phyloP scores from a whole-genome alignment of 2,888 invertebrate genomes.

The Ennomos erosarius region DNA sequence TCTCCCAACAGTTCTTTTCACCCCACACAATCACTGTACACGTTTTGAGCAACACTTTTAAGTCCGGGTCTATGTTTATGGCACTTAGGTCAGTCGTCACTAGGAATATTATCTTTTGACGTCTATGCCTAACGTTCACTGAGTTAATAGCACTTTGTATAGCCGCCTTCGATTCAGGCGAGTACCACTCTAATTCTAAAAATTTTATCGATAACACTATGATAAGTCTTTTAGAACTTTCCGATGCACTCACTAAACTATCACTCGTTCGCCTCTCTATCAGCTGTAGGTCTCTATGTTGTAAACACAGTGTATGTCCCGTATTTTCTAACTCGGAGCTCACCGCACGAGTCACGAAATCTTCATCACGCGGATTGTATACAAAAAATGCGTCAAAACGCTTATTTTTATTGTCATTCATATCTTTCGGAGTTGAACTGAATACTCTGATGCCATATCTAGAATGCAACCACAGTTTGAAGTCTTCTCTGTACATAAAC shows the following conservation, averaged over 20 bases:
- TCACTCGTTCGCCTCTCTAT: slow-evolving; percentile 84
- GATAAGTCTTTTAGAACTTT: slow-evolving; percentile 89
- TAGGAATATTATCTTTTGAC: slow-evolving; percentile 85
- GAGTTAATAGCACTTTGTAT: slow-evolving; percentile 89
- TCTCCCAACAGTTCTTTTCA: slow-evolving; percentile 95
- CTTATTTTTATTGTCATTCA: slow-evolving; percentile 87
- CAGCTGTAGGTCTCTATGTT: slow-evolving; percentile 87
- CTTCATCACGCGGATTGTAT: slow-evolving; percentile 93
- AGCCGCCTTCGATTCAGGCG: slow-evolving; percentile 92
- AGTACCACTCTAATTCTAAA: slow-evolving; percentile 93
- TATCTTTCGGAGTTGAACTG: slow-evolving; percentile 84
- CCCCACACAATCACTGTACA: slow-evolving; percentile 91
- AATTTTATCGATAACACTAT: slow-evolving; percentile 93
- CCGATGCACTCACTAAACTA: slow-evolving; percentile 82
- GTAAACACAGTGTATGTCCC: slow-evolving; percentile 87
- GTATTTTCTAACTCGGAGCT: slow-evolving; percentile 90
- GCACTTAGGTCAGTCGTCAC: slow-evolving; percentile 85
- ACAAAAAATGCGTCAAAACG: slow-evolving; percentile 95
- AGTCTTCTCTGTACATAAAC: slow-evolving; percentile 91
- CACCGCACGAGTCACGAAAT: slow-evolving; percentile 88
- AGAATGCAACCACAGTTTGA: slow-evolving; percentile 92
- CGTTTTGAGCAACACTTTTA: slow-evolving; percentile 89
- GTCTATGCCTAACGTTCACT: slow-evolving; percentile 87
- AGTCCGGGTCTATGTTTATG: slow-evolving; percentile 89
- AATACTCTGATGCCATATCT: slow-evolving; percentile 91